Percentiles rank a stretch among this genome's conserved stretches.
These are phyloP conservation scores for Phortica variegata DNA, from an alignment of 1,140 invertebrate genomes.

Conservation along the genomic window DNA sequence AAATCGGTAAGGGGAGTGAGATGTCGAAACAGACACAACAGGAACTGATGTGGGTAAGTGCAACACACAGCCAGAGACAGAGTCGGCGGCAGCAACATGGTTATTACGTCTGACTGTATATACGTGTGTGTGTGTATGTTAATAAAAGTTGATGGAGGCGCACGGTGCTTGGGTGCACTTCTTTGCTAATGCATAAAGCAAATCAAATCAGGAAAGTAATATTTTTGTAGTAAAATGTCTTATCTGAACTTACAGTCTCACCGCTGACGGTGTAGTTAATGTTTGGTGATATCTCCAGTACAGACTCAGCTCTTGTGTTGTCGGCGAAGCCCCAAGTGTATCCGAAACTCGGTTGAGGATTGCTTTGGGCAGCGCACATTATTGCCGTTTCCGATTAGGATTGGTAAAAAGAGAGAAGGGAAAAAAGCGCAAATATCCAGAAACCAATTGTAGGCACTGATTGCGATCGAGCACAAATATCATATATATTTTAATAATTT, in stretches of 20 bases:
- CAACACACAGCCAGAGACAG: too few relatives aligned
- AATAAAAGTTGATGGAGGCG: slow-evolving; percentile 15
- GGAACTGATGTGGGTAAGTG: slow-evolving; percentile 47
- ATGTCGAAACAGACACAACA: too few relatives aligned
- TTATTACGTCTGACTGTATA: too few relatives aligned
- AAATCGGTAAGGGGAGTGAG: too few relatives aligned
- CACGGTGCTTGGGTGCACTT: slow-evolving; percentile 9
- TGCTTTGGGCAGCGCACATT: slow-evolving; percentile 57
- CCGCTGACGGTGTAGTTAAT: slow-evolving; percentile 57
- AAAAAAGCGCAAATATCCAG: slow-evolving; percentile 55
- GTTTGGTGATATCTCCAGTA: slow-evolving; percentile 57
- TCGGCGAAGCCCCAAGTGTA: slow-evolving; percentile 56
- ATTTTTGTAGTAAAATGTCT: slow-evolving; percentile 20
- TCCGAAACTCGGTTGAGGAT: slow-evolving; percentile 50
- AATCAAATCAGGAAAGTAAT: slow-evolving; percentile 8
- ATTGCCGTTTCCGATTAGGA: slow-evolving; percentile 32
- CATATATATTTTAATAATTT: slow-evolving; percentile 1
- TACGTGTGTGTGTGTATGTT: too few relatives aligned
- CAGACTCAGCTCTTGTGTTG: slow-evolving; percentile 51
- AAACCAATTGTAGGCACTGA: slow-evolving; percentile 50
- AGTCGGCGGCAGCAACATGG: slow-evolving; percentile 41
- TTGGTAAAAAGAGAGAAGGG: slow-evolving; percentile 39
- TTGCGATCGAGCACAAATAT: too few relatives aligned
- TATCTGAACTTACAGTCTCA: slow-evolving; percentile 46
- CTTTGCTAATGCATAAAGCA: slow-evolving; percentile 33